phyloP scores from a whole-genome alignment of 2,888 invertebrate species.

The Ernsta delagoae region DNA sequence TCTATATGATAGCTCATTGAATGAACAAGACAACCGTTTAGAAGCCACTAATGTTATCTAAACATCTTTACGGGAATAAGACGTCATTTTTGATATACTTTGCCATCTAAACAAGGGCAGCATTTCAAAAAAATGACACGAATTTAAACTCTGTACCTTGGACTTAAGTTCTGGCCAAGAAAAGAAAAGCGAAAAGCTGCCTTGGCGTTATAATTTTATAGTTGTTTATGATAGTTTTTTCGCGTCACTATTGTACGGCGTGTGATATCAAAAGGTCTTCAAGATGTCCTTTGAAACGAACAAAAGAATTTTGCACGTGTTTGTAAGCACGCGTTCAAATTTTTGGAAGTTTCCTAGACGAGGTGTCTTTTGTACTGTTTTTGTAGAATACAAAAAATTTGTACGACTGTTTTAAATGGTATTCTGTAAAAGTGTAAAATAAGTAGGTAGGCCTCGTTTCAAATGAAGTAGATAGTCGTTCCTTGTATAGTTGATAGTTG shows the following conservation, averaged over 20 bases:
- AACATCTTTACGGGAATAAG: constrained; percentile 71
- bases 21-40: constrained; percentile 72
- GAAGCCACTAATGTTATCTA: constrained; percentile 84
- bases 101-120: constrained; percentile 39
- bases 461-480: no score
- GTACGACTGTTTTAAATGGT: constrained; percentile 1
- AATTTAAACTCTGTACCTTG: constrained; percentile 34
- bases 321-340: constrained; percentile 71
- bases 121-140: background rate
- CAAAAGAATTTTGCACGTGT: constrained; percentile 65
- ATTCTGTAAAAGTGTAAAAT: background rate
- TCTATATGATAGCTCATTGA: constrained; percentile 59
- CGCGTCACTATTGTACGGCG: constrained; percentile 52
- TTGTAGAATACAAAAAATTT: constrained; percentile 11
- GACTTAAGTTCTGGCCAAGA: constrained; percentile 15
- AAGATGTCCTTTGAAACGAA: constrained; percentile 49
- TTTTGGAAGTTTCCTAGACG: constrained; percentile 28
- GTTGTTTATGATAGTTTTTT: constrained; percentile 66
- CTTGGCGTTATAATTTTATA: constrained; percentile 54
- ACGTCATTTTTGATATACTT: constrained; percentile 60
- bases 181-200: constrained; percentile 13
- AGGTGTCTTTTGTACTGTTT: constrained; percentile 22
- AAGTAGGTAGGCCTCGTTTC: background rate
- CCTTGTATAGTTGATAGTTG: no score
- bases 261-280: constrained; percentile 67